Base-by-base conservation (phyloP, 2,113 vertebrate species). In the Chlorocebus sabaeus region DNA sequence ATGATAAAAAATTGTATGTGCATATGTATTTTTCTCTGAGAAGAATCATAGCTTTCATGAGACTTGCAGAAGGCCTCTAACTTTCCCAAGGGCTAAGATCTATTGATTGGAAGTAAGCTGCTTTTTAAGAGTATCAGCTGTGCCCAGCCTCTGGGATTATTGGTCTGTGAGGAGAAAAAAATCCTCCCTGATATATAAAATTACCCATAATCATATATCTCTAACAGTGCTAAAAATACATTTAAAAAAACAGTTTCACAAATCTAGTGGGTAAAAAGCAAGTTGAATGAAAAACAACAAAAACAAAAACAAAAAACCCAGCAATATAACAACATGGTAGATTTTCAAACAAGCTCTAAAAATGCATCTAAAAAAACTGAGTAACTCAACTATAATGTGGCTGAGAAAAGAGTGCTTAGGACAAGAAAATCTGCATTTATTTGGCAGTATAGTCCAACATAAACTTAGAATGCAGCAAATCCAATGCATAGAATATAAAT, bases 191-290 rank as follows among this genome's bases (percentile, higher is more conserved):
- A n/a, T 18, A 20, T 50, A 27, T 27, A 85, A 84, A 92, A 68
- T 68, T 40, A 57, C 11, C 43, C 18, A 32, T 59, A 87, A 52
- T 84, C 50, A 52, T 40, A 79, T 18, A 38, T 64, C 88, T n/a
- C 92, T 89, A 89, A 79, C 18, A 72, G 75, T 45, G 22, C 23
- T 91, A 64, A 95, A 96, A 32, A 80, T n/a, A 52, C 45, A 90
- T 52, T 75, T 94, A 20, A 95, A 73, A 75, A 35, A 90, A 83
- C n/a, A 96, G 89, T 67, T 80, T 25, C 18, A 93, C 22, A 96
- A 92, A 92, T 68, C 14, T 23, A 72, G 8, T 64, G 13, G 11
- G 20, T 90, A 52, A 83, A 89, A 83, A 55, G 5, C 45, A 64
- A 87, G 8, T 73, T 70, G 89, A 95, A 84, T 72, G 38, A 67